Percentiles rank a stretch among this genome's conserved stretches.
Conservation (phyloP, 1,140 invertebrate genomes). For the Stratiolaelaps scimitus region DNA sequence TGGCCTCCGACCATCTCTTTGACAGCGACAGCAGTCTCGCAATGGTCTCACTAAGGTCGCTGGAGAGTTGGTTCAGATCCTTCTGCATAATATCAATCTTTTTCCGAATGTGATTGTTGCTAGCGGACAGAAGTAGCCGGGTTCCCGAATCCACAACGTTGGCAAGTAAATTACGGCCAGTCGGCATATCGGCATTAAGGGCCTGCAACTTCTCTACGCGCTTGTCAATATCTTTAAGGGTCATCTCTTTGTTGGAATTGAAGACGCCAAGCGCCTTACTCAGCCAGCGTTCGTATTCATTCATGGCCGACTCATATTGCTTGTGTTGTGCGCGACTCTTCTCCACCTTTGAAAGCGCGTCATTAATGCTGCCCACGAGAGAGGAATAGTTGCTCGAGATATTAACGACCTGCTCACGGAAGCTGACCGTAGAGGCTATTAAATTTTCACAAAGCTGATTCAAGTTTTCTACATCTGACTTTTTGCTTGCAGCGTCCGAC, state of each 20-base stretch:
- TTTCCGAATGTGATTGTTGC: neutral
- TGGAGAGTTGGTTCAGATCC: constrained; percentile 14
- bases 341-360: constrained; percentile 62
- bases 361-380: constrained; percentile 32
- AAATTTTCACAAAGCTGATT: constrained; percentile 34
- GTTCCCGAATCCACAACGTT: constrained; percentile 18
- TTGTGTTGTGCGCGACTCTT: constrained; percentile 77
- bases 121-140: constrained; percentile 8
- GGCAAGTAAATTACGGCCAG: constrained; percentile 5
- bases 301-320: constrained; percentile 69
- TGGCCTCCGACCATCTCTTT: constrained; percentile 13
- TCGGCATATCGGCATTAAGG: constrained; percentile 39
- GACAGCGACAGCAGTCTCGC: constrained; percentile 24
- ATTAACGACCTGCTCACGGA: constrained; percentile 31
- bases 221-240: constrained; percentile 54
- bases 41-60: constrained; percentile 27
- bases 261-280: constrained; percentile 59
- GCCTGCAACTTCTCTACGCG: constrained; percentile 73
- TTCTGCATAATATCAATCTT: constrained; percentile 23
- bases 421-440: constrained; percentile 31
- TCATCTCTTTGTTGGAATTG: constrained; percentile 61
- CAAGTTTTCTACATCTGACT: constrained; percentile 23
- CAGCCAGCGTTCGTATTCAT: constrained; percentile 66
- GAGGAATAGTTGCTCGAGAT: constrained; percentile 31
- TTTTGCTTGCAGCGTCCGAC: constrained; percentile 54